Evolutionary conservation across 1,140 invertebrate species (phyloP).

Genomic region (Bombus soroeensis): DNA sequence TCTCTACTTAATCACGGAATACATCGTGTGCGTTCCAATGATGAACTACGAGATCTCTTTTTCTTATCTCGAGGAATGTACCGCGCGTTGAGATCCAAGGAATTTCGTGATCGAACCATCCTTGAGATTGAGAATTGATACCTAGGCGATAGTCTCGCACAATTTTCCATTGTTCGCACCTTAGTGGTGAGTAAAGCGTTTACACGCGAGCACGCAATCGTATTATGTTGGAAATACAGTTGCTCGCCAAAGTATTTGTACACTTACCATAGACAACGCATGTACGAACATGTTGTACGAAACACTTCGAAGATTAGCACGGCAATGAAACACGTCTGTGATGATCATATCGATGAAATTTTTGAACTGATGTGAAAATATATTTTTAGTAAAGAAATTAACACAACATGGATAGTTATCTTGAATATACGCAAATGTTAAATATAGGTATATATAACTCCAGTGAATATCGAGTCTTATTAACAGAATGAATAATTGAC

Average conservation of each 20-base stretch:
- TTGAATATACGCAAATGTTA: no score
- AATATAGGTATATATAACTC: no score
- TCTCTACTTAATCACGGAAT: background rate
- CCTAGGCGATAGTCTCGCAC: background rate
- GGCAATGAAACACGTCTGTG: background rate
- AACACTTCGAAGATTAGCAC: no score
- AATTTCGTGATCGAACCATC: background rate
- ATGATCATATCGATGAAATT: background rate
- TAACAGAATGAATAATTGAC: no score
- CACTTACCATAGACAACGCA: no score
- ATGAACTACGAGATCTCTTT: background rate
- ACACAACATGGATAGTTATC: no score
- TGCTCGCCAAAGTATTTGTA: background rate
- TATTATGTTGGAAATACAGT: background rate
- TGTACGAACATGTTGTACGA: no score
- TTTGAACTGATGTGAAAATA: background rate
- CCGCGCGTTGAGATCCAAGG: no score
- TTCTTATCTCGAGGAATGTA: background rate
- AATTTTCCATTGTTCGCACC: background rate
- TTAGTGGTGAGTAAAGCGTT: background rate
- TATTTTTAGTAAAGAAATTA: background rate
- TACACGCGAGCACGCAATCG: background rate
- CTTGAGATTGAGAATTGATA: background rate
- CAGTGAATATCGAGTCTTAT: no score
- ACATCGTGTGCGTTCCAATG: constrained; percentile 30